Conservation (phyloP, 1,140 invertebrate species). For the Metaphire vulgaris region DNA sequence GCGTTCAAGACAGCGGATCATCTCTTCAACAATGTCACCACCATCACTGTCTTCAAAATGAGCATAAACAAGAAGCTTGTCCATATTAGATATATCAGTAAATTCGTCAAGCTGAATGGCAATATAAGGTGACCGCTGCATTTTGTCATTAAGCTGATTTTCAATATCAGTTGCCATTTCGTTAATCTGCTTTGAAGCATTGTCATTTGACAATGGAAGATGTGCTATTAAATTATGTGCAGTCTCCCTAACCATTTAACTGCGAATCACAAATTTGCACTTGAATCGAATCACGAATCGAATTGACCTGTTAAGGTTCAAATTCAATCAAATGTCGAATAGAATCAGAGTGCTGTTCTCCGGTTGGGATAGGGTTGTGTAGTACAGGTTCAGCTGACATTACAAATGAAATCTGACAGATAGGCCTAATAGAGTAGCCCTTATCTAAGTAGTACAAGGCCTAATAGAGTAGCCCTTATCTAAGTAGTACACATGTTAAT, state of each 20-base stretch:
- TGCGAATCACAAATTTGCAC: too few species aligned
- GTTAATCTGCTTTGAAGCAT: background rate
- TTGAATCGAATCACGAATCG: too few species aligned
- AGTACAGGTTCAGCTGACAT: too few species aligned
- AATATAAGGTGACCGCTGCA: slow-evolving; percentile 14
- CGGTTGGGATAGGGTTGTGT: too few species aligned
- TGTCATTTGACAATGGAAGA: slow-evolving; percentile 14
- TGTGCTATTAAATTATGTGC: background rate
- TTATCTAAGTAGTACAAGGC: too few species aligned
- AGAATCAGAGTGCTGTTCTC: too few species aligned
- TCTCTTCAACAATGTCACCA: slow-evolving; percentile 14
- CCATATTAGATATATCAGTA: slow-evolving; percentile 12
- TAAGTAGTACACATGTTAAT: too few species aligned
- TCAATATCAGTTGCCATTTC: slow-evolving; percentile 9
- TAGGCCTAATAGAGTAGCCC: too few species aligned
- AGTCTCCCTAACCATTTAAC: background rate
- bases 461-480: too few species aligned
- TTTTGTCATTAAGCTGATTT: slow-evolving; percentile 17
- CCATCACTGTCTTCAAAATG: slow-evolving; percentile 11
- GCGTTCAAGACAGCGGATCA: slow-evolving; percentile 14
- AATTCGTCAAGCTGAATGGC: slow-evolving; percentile 14
- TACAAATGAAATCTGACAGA: too few species aligned
- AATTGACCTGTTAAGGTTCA: too few species aligned
- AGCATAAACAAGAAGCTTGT: slow-evolving; percentile 19
- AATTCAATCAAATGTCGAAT: too few species aligned